Evolutionary conservation across 2,113 vertebrate species (phyloP), one percentile per base, ranked within the genome.

Genomic region (Cebidichthys violaceus): DNA sequence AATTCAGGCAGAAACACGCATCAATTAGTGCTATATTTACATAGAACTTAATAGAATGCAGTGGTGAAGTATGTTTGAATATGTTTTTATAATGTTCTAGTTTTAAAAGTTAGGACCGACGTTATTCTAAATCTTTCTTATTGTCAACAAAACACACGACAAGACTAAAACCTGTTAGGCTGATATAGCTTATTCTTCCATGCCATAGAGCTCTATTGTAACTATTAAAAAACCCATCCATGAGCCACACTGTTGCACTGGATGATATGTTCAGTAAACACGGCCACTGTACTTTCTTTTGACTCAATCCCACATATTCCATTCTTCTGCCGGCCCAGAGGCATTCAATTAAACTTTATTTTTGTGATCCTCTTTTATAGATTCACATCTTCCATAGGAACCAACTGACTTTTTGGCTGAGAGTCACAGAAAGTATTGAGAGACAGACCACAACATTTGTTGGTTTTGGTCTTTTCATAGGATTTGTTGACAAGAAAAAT

Each of bases 1-100:
- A 31, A 13, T 39, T 50, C 27, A 45, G 29, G 39, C 55, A 79
- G 52, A 54, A 8, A 74, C 1, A 71, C 18, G 0, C 37, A 62
- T 68, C 45, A 33, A 57, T 66, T 60, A 68, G 61, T 22, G n/a
- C 24, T 68, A 27, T n/a, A 50, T 33, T 20, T 74, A 29, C n/a
- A 69, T 24, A 17, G 5, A 2, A 27, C 1, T 47, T 27, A 59
- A 2, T 9, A 47, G 45, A 59, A 24, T 31, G 52, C n/a, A 54
- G 41, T 20, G 57, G 3, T 68, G 3, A 43, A 13, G 20, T 60
- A 1, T 9, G 37, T 17, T 37, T 52, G 18, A 39, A 29, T 59
- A 20, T 60, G 24, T 10, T 61, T 33, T 59, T 24, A 61, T 22
- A 71, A 67, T 45, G 9, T 6, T 54, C 4, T 37, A 15, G 57